Conservation (phyloP, 2,797 vertebrate genomes). For the Megaceryle alcyon region DNA sequence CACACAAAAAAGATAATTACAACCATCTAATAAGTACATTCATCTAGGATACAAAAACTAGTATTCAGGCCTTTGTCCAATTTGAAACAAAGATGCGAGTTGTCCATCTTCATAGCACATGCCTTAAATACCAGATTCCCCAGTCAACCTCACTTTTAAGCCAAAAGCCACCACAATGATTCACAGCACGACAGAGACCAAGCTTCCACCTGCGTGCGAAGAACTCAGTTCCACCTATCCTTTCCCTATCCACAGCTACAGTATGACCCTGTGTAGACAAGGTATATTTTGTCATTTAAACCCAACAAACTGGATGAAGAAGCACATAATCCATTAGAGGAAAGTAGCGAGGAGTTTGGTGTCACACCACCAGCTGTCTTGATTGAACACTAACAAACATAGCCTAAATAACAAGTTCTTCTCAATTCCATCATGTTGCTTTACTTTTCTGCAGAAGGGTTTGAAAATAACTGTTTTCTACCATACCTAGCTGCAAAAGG, state of each 20-base stretch:
- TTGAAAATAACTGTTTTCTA: background rate
- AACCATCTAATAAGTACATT: background rate
- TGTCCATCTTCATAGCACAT: background rate
- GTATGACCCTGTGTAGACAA: background rate
- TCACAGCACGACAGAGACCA: background rate
- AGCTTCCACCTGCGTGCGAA: accelerated
- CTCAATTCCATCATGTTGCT: background rate
- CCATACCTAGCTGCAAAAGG: background rate
- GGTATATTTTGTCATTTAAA: background rate
- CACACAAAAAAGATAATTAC: background rate
- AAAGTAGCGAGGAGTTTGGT: background rate
- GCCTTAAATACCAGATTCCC: background rate
- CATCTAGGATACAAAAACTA: background rate
- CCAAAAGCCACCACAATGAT: accelerated
- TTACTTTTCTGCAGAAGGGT: background rate
- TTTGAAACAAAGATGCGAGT: background rate
- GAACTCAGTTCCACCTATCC: background rate
- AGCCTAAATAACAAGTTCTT: background rate
- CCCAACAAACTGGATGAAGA: background rate
- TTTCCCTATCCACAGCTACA: background rate
- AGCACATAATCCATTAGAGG: background rate
- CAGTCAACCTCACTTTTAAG: background rate
- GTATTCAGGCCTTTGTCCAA: background rate
- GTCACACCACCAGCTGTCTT: background rate
- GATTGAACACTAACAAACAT: background rate